Evolutionary conservation across 2,888 invertebrate species (phyloP).

Genomic region (Hirudinaria manillensis): DNA sequence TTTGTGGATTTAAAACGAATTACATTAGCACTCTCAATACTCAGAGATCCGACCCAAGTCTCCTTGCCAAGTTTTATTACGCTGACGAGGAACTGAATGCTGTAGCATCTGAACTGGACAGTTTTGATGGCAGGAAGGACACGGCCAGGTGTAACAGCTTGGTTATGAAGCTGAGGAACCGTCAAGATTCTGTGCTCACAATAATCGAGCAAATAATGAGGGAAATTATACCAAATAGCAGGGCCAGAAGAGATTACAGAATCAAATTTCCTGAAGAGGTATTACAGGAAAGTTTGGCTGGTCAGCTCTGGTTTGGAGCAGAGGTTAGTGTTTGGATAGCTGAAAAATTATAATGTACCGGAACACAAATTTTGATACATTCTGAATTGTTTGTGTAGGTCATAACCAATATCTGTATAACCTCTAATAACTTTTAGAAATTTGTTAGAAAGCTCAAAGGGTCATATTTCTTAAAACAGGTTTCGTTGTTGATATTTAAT

Average conservation of each 20-base stretch:
- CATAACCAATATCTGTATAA: no score
- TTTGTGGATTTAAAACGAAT: background rate
- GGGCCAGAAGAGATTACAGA: constrained; percentile 86
- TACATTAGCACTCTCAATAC: constrained; percentile 23
- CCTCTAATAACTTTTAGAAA: no score
- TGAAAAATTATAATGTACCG: background rate
- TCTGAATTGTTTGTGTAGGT: no score
- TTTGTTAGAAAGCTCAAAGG: no score
- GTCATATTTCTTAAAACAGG: no score
- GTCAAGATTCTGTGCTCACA: constrained; percentile 64
- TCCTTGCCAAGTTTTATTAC: constrained; percentile 92
- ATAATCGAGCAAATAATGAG: constrained; percentile 83
- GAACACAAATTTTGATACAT: background rate
- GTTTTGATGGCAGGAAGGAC: constrained; percentile 97
- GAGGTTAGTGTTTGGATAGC: constrained; percentile 64
- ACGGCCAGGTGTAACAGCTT: constrained; percentile 90
- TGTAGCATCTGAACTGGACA: constrained; percentile 91
- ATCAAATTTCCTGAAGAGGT: constrained; percentile 99
- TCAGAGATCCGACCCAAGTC: constrained; percentile 68
- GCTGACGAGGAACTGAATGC: constrained; percentile 92
- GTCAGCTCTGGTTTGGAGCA: constrained; percentile 98
- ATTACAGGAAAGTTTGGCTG: constrained; percentile 91
- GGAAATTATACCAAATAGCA: constrained; percentile 74
- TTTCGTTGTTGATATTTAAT: no score
- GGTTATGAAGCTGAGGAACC: constrained; percentile 77